These are phyloP conservation scores for Bellardia bayeri DNA, from an alignment of 2,888 invertebrate genomes.

Conservation along the genomic window DNA sequence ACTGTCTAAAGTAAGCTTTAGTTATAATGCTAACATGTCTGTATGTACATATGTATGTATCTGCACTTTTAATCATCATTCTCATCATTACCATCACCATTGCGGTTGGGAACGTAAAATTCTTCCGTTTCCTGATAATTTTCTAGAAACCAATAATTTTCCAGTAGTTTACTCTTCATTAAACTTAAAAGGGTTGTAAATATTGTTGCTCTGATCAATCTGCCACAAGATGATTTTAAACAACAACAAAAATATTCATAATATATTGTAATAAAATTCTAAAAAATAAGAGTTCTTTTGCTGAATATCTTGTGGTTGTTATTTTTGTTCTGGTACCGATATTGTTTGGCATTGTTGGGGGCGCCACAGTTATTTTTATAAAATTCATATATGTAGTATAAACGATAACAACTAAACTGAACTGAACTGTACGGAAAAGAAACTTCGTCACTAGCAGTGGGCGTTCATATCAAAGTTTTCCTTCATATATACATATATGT, in stretches of 20 bases:
- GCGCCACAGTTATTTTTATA: slow-evolving; percentile 50
- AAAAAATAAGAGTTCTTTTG: slow-evolving; percentile 7
- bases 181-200: slow-evolving; percentile 67
- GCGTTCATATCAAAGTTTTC: background rate
- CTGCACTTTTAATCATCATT: slow-evolving; percentile 24
- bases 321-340: background rate
- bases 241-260: background rate
- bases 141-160: slow-evolving; percentile 62
- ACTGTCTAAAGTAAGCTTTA: background rate
- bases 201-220: slow-evolving; percentile 48
- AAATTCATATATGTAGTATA: slow-evolving; percentile 1
- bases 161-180: slow-evolving; percentile 69
- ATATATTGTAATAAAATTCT: background rate
- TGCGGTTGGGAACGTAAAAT: slow-evolving; percentile 37
- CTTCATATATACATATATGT: background rate
- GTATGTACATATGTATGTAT: background rate
- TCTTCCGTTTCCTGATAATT: slow-evolving; percentile 62
- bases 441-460: background rate
- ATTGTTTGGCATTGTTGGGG: slow-evolving; percentile 7
- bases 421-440: background rate
- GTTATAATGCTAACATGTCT: background rate
- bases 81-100: slow-evolving; percentile 4
- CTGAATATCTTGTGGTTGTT: background rate
- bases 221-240: slow-evolving; percentile 15
- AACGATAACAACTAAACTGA: background rate